These are phyloP conservation scores for Leptarthrus brevirostris DNA, from an alignment of 2,888 invertebrate genomes.

Conservation along the genomic window DNA sequence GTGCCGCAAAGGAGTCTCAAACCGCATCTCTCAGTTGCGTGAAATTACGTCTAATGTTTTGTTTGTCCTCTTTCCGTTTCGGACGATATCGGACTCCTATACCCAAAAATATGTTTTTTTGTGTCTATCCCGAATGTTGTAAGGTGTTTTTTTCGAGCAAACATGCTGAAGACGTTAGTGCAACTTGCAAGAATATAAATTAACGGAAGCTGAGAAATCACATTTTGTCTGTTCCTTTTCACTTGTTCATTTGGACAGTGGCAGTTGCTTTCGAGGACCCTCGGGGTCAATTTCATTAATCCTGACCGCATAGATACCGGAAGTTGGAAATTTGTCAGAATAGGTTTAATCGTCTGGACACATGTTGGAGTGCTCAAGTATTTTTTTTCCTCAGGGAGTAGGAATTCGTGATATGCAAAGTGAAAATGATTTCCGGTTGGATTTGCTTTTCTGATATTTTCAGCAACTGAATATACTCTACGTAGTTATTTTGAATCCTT, in stretches of 20 bases:
- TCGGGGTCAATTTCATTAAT: conserved; percentile 41
- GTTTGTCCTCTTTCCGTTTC: conserved; percentile 45
- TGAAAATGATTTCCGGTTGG: too few relatives aligned
- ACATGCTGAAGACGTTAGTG: conserved; percentile 28
- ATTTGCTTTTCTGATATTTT: too few relatives aligned
- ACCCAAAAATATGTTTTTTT: neutral
- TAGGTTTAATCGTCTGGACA: conserved; percentile 38
- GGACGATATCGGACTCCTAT: conserved; percentile 8
- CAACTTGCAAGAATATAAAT: conserved; percentile 42
- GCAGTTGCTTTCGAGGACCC: neutral
- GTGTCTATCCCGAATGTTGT: conserved; percentile 1
- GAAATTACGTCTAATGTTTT: conserved; percentile 48
- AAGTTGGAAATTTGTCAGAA: conserved; percentile 43
- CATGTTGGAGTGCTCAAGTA: conserved; percentile 10
- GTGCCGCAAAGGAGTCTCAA: conserved; percentile 25
- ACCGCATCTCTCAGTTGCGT: conserved; percentile 47
- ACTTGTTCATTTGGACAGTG: conserved; percentile 44
- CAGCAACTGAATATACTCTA: too few relatives aligned
- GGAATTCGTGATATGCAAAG: too few relatives aligned
- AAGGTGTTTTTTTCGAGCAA: conserved; percentile 32
- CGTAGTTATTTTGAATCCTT: too few relatives aligned
- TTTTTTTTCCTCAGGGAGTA: neutral
- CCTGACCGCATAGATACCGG: conserved; percentile 34
- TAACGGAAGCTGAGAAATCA: conserved; percentile 48
- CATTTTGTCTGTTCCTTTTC: conserved; percentile 35